These are phyloP conservation scores for Promerops cafer DNA, from an alignment of 2,113 vertebrate genomes.

Conservation along the genomic window DNA sequence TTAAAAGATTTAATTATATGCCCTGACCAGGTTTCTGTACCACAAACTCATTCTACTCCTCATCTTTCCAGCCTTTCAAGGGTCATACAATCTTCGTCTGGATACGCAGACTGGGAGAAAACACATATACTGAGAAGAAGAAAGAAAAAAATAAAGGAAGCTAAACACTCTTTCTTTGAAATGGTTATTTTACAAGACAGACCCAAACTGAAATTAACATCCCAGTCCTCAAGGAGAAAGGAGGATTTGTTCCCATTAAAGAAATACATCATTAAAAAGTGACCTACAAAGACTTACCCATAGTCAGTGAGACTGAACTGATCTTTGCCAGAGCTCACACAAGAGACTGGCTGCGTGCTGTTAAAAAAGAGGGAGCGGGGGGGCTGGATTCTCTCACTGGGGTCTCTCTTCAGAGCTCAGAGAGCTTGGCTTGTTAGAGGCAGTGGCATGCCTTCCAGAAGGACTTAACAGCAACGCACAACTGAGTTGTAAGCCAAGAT, in stretches of 20 bases:
- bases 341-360: slow-evolving; percentile 44
- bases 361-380: slow-evolving; percentile 3
- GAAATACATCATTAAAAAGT: slow-evolving; percentile 54
- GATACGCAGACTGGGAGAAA: background rate
- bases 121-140: background rate
- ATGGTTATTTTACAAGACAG: background rate
- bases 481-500: slow-evolving; percentile 37
- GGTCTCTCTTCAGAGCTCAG: slow-evolving; percentile 43
- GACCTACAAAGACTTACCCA: slow-evolving; percentile 53
- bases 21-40: background rate
- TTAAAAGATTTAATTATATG: background rate
- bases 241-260: slow-evolving; percentile 27
- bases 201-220: slow-evolving; percentile 33
- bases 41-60: background rate
- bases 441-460: slow-evolving; percentile 32
- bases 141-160: background rate
- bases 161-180: background rate
- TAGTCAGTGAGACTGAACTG: slow-evolving; percentile 23
- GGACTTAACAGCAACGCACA: slow-evolving; percentile 38
- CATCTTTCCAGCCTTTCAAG: background rate
- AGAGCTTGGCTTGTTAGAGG: slow-evolving; percentile 19
- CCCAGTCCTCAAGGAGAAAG: background rate
- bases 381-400: slow-evolving; percentile 30
- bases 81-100: background rate
- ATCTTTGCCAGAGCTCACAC: slow-evolving; percentile 49